phyloP scores from a whole-genome alignment of 2,797 vertebrate genomes.

The Sternarchorhynchus goeldii region DNA sequence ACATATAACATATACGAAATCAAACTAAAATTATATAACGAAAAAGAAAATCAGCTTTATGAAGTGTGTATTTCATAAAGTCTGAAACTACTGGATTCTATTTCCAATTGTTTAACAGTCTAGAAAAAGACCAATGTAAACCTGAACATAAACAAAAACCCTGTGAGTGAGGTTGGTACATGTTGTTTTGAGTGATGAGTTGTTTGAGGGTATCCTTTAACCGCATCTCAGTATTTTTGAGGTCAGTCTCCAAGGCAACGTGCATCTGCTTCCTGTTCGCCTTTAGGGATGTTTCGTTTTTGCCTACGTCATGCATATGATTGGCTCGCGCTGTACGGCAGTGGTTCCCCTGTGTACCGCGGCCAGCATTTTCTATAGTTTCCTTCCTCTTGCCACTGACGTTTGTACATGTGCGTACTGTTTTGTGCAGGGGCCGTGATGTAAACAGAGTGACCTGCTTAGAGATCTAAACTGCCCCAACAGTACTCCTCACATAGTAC shows the following conservation, averaged over 20 bases:
- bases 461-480: slow-evolving; percentile 49
- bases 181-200: slow-evolving; percentile 25
- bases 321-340: slow-evolving; percentile 41
- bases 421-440: slow-evolving; percentile 47
- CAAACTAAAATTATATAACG: neutral
- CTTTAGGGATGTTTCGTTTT: slow-evolving; percentile 46
- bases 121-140: neutral
- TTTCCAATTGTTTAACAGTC: neutral
- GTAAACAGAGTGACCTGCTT: slow-evolving; percentile 66
- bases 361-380: slow-evolving; percentile 51
- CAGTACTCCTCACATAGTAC: slow-evolving; percentile 55
- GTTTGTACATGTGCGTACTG: slow-evolving; percentile 43
- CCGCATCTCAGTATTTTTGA: slow-evolving; percentile 52
- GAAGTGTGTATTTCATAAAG: no score
- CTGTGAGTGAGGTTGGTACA: slow-evolving; percentile 43
- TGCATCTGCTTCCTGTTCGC: slow-evolving; percentile 63
- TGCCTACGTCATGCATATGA: slow-evolving; percentile 3
- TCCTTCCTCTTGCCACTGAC: slow-evolving; percentile 66
- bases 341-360: slow-evolving; percentile 66
- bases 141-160: slow-evolving; percentile 49
- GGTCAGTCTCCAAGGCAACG: slow-evolving; percentile 56
- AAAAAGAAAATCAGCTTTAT: neutral
- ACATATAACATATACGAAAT: neutral
- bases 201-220: slow-evolving; percentile 54
- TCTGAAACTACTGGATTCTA: no score